These are phyloP conservation scores for Phrynocephalus versicolor DNA, from an alignment of 2,113 vertebrate genomes.

Conservation along the genomic window DNA sequence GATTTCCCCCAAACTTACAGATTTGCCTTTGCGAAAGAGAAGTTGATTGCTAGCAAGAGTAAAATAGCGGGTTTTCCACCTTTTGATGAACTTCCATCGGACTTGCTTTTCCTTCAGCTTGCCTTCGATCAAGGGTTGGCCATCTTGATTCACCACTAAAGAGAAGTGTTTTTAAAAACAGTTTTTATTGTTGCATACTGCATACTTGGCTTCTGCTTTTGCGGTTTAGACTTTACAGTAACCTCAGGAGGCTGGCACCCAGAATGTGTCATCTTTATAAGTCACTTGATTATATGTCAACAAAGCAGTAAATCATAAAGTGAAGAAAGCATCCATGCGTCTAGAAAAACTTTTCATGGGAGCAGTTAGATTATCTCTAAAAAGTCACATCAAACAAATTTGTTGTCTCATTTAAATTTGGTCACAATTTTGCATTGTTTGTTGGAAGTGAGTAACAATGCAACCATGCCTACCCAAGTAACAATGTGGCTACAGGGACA, in stretches of 20 bases:
- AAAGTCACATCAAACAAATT: neutral
- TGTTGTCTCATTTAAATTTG: neutral
- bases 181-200: slow-evolving; percentile 21
- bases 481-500: neutral
- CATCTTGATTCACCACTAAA: slow-evolving; percentile 89
- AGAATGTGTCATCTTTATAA: neutral
- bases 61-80: slow-evolving; percentile 97
- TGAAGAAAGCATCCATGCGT: neutral
- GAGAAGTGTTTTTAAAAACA: slow-evolving; percentile 28
- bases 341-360: neutral
- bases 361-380: neutral
- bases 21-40: slow-evolving; percentile 91
- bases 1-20: slow-evolving; percentile 74
- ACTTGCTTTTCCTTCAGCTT: slow-evolving; percentile 97
- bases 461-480: neutral
- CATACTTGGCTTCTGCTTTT: slow-evolving; percentile 26
- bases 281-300: slow-evolving; percentile 13
- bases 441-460: neutral
- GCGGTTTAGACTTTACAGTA: neutral
- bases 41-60: slow-evolving; percentile 95
- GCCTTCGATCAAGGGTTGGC: slow-evolving; percentile 94
- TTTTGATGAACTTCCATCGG: slow-evolving; percentile 95
- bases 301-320: neutral
- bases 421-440: neutral
- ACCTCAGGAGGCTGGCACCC: neutral